A percentile compares a stretch with the other conserved stretches of the same genome.
Evolutionary conservation across 2,888 invertebrate genomes (phyloP).

Genomic region (Branchellion lobata): DNA sequence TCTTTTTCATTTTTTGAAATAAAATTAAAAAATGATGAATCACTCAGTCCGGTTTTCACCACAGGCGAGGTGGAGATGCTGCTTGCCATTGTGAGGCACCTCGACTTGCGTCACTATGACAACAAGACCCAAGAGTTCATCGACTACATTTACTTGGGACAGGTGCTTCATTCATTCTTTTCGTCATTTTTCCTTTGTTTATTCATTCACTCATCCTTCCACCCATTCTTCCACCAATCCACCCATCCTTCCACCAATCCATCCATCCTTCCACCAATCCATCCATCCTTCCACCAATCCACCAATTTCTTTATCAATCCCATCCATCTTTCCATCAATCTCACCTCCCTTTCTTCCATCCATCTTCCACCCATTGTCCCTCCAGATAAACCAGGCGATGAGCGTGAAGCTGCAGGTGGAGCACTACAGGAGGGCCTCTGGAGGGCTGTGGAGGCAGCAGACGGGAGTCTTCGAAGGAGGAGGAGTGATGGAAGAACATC

Average conservation of each 20-base stretch:
- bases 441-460: not conserved
- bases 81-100: conserved; percentile 43
- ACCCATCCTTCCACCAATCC: not conserved
- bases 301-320: too few species aligned
- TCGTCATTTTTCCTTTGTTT: not conserved
- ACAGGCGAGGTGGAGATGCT: conserved; percentile 48
- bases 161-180: conserved; percentile 66
- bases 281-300: too few species aligned
- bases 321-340: not conserved
- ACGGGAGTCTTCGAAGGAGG: conserved; percentile 62
- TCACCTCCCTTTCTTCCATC: not conserved
- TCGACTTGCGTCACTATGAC: conserved; percentile 64
- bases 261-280: conserved; percentile 60
- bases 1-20: not conserved
- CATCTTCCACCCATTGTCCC: too few species aligned
- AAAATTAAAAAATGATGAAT: not conserved
- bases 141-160: conserved; percentile 78
- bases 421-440: conserved; percentile 54
- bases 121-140: conserved; percentile 65
- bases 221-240: not conserved
- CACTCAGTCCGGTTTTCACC: too few species aligned
- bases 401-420: conserved; percentile 82
- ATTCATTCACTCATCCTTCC: not conserved
- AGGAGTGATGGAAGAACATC: conserved; percentile 86
- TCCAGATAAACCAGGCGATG: conserved; percentile 76